These are phyloP conservation scores for Eidolon helvum DNA, from an alignment of 2,113 vertebrate species.

Conservation along the genomic window DNA sequence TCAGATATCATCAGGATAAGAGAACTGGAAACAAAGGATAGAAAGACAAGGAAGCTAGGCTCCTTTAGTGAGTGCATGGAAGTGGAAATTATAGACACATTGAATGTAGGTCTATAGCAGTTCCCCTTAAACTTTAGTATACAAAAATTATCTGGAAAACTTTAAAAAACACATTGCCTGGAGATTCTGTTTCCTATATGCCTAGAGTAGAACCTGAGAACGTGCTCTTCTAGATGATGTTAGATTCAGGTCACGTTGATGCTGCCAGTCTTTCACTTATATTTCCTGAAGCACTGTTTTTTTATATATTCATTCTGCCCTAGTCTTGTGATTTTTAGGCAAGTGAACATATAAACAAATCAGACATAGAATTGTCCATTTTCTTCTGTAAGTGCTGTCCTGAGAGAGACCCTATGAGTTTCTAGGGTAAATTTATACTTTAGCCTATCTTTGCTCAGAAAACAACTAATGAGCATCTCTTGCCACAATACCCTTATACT, in stretches of 20 bases:
- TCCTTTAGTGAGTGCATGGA: background rate
- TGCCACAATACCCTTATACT: background rate
- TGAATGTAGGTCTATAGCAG: background rate
- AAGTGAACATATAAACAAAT: background rate
- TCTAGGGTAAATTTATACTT: background rate
- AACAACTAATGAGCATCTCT: background rate
- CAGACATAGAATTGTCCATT: background rate
- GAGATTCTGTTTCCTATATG: background rate
- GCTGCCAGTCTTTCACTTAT: background rate
- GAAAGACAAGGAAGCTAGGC: background rate
- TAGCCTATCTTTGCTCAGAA: background rate
- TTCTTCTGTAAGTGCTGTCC: background rate
- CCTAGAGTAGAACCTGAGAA: background rate
- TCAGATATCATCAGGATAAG: background rate
- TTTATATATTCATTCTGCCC: background rate
- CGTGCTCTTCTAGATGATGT: background rate
- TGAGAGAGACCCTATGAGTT: background rate
- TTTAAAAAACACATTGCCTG: background rate
- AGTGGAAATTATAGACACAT: background rate
- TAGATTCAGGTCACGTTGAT: background rate
- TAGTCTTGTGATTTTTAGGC: background rate
- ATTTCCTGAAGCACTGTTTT: background rate
- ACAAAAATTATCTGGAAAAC: background rate
- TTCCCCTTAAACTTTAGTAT: background rate
- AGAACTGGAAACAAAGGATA: background rate